phyloP scores from a whole-genome alignment of 92 coral and sea anemone genomes.

The Parazoanthus atlanticus region DNA sequence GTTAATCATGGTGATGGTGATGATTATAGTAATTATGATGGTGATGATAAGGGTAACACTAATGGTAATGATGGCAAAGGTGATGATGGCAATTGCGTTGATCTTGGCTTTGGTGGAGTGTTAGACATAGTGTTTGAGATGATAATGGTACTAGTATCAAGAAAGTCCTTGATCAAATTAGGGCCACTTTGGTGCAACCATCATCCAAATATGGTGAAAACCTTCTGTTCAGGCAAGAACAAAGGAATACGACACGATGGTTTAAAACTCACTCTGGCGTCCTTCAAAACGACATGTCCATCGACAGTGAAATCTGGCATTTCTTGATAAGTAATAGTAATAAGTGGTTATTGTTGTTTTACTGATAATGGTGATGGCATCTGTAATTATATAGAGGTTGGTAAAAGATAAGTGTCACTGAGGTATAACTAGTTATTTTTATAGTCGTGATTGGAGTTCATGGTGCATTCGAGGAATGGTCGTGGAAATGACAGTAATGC shows the following conservation, averaged over 20 bases:
- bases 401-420: background rate
- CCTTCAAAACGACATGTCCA: background rate
- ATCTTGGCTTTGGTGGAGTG: background rate
- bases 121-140: background rate
- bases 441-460: background rate
- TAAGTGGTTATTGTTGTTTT: background rate
- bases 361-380: no score
- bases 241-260: background rate
- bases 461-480: background rate
- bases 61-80: no score
- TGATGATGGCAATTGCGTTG: no score
- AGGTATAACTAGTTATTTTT: background rate
- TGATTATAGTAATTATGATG: no score
- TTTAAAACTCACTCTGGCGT: background rate
- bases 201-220: background rate
- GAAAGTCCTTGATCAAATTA: background rate
- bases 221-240: background rate
- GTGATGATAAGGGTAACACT: no score
- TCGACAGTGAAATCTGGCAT: background rate
- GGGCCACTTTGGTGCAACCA: background rate
- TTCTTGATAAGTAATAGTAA: no score
- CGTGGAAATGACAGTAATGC: constrained; percentile 5
- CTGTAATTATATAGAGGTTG: no score
- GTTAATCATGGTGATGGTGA: no score
- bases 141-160: background rate